These are phyloP conservation scores for Drosophila algonquin DNA, from an alignment of 2,888 invertebrate species.

Conservation along the genomic window DNA sequence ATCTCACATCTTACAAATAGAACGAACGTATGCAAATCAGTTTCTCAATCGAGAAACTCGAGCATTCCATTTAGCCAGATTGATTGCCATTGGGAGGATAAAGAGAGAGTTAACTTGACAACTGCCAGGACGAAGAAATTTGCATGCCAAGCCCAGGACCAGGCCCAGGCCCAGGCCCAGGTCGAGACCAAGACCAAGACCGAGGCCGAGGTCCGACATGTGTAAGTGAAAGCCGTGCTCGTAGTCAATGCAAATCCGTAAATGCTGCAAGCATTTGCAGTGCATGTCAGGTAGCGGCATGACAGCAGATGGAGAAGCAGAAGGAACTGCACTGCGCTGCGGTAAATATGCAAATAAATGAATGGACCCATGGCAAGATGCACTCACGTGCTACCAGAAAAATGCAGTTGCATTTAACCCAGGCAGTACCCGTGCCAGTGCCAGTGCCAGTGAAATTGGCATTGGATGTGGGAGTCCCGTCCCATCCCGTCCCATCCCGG, in stretches of 20 bases:
- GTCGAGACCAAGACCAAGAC: conserved; percentile 6
- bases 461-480: too few relatives aligned
- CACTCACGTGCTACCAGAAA: conserved; percentile 62
- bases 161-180: neutral
- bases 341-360: conserved; percentile 77
- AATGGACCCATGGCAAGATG: conserved; percentile 38
- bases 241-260: conserved; percentile 39
- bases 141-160: conserved; percentile 49
- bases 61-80: conserved; percentile 28
- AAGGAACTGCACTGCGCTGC: neutral
- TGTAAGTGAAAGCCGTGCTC: conserved; percentile 25
- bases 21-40: conserved; percentile 12
- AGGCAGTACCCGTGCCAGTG: neutral
- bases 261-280: conserved; percentile 32
- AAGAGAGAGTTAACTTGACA: conserved; percentile 36
- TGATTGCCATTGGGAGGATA: conserved; percentile 17
- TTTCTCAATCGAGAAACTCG: conserved; percentile 8
- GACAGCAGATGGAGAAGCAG: conserved; percentile 23
- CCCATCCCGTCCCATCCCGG: too few relatives aligned
- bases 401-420: neutral
- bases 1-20: neutral
- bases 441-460: too few relatives aligned
- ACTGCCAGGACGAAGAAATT: conserved; percentile 53
- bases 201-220: conserved; percentile 10
- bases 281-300: neutral